Base-by-base conservation (phyloP, 1,140 invertebrate genomes). In the Bombus sibiricus region DNA sequence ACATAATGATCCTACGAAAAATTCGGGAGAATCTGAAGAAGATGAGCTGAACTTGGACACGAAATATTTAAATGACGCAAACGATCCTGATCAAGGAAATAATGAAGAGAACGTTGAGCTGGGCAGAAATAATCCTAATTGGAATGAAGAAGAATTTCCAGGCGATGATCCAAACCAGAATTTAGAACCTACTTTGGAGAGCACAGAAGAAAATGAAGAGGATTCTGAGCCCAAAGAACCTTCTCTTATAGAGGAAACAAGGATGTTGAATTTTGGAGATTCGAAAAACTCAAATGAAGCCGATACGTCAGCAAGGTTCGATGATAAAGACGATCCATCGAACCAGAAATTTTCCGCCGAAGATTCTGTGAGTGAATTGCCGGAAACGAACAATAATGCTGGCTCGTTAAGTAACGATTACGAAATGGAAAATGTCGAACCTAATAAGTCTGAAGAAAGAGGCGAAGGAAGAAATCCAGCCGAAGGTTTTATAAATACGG, bases 301-400 rank as follows among this genome's bases (percentile, higher is more conserved):
- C 43, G 72, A 3, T 22, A 34, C 22, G 13, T 22, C 43, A 1
- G 22, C 15, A 10, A n/a, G 9, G 18, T 34, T 53, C 53, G 12
- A 75, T 72, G 37, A 81, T 18, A n/a, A 34, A 12, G 43, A 53
- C 2, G 22, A 9, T n/a, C 15, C 28, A 41, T 66, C 25, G 77
- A 37, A 9, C 47, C n/a, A 32, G 25, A 47, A 12, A 78, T 71
- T 34, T 71, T 83, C 32, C 22, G 3, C 28, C 5, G 41, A 59
- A 53, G 57, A 84, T 47, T 72, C 62, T 15, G 12, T 22, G 37
- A 73, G 28, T 32, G 53, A 81, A 73, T 73, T 71, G n/a, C 53
- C 39, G n/a, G 80, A 74, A 47, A 82, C 12, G 37, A 9, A 53
- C 47, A 25, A 82, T 59, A 82, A 86, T 68, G 18, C 22, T 28